Conservation (phyloP, 2,888 invertebrate genomes). For the Corythucha ciliata region DNA sequence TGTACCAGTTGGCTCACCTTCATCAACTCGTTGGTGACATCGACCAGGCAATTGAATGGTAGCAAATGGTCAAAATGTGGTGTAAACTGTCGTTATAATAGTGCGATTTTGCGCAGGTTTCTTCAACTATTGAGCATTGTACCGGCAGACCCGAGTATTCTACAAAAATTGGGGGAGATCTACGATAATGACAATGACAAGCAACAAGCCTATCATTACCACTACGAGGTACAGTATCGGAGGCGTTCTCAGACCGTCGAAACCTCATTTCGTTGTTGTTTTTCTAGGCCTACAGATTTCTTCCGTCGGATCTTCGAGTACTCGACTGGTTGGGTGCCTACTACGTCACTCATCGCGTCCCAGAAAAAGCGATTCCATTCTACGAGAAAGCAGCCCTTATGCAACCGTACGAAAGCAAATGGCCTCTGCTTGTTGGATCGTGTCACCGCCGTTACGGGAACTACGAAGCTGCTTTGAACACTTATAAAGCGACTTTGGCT, state of each 20-base stretch:
- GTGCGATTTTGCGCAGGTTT: constrained; percentile 44
- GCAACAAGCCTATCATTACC: constrained; percentile 76
- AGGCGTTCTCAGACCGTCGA: neutral
- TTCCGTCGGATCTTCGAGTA: constrained; percentile 62
- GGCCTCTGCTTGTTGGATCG: constrained; percentile 76
- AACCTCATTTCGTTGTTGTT: constrained; percentile 6
- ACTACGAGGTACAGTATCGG: constrained; percentile 56
- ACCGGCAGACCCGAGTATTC: constrained; percentile 80
- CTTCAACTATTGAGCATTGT: constrained; percentile 71
- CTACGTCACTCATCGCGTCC: constrained; percentile 77
- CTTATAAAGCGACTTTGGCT: constrained; percentile 76
- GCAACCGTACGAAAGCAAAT: constrained; percentile 71
- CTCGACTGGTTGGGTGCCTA: constrained; percentile 85
- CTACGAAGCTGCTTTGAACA: constrained; percentile 70
- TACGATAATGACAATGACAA: constrained; percentile 86
- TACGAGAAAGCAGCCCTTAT: constrained; percentile 70
- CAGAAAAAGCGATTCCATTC: constrained; percentile 74
- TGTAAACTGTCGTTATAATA: neutral
- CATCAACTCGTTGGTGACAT: constrained; percentile 57
- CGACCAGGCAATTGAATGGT: constrained; percentile 56
- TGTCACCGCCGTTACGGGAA: constrained; percentile 74
- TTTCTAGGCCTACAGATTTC: constrained; percentile 57
- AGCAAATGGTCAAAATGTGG: constrained; percentile 35
- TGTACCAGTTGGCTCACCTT: constrained; percentile 68
- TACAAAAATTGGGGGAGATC: constrained; percentile 80